Conservation (phyloP, 2,888 invertebrate genomes). For the Spatulosminthurus flaviceps region DNA sequence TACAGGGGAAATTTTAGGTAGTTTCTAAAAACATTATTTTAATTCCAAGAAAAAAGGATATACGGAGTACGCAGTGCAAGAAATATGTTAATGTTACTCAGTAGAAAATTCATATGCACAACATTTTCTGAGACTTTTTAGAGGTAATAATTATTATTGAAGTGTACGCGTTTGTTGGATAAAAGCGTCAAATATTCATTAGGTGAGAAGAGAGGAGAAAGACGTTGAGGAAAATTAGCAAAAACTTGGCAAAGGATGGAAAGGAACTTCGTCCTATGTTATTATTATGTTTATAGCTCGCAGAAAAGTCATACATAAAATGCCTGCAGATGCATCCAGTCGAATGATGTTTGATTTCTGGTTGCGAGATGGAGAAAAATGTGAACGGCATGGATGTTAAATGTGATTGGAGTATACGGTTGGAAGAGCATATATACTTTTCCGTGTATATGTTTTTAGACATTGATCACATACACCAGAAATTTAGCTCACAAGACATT, state of each 20-base stretch:
- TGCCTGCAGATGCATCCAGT: neutral
- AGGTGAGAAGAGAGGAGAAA: neutral
- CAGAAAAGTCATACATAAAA: too few species aligned
- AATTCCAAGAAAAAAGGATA: neutral
- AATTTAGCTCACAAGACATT: conserved; percentile 10
- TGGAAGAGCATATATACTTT: too few species aligned
- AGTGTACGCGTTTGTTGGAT: neutral
- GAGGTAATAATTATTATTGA: neutral
- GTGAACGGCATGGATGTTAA: neutral
- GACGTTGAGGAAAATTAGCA: conserved; percentile 1
- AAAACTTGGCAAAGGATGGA: neutral
- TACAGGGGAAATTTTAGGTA: neutral
- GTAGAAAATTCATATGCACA: neutral
- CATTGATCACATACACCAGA: neutral
- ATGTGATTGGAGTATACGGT: neutral
- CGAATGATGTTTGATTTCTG: neutral
- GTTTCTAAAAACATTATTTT: neutral
- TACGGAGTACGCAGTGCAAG: too few species aligned
- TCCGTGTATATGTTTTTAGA: neutral
- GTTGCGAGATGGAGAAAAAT: neutral
- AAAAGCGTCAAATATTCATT: neutral
- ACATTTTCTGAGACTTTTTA: neutral
- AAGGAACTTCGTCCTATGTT: neutral
- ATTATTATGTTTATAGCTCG: neutral
- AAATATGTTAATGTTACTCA: neutral